Evolutionary conservation across 2,888 invertebrate genomes (phyloP).

Genomic region (Lampropteryx suffumata): DNA sequence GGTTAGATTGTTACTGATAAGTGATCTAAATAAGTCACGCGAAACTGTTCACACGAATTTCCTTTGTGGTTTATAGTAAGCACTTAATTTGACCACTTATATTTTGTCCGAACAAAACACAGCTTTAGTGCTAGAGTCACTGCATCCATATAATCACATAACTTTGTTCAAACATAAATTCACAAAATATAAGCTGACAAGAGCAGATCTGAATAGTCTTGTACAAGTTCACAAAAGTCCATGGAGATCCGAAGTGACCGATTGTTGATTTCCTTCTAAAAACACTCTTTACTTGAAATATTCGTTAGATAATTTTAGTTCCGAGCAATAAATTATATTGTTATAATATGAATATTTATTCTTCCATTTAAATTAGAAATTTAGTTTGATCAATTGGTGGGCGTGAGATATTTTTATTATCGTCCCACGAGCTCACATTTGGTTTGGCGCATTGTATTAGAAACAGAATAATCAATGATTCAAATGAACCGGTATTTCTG

Average conservation of each 20-base stretch:
- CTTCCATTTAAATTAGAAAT: no score
- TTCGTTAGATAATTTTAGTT: not conserved
- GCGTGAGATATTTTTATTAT: no score
- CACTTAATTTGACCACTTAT: not conserved
- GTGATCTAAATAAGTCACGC: slow-evolving; percentile 3
- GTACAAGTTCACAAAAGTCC: not conserved
- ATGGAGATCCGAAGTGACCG: not conserved
- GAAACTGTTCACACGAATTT: not conserved
- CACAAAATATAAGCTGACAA: not conserved
- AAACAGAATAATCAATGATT: no score
- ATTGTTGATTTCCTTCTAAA: not conserved
- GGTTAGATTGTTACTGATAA: slow-evolving; percentile 11
- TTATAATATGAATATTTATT: no score
- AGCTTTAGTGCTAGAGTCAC: slow-evolving; percentile 1
- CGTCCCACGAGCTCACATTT: no score
- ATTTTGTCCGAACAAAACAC: not conserved
- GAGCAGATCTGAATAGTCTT: not conserved
- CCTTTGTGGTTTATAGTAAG: slow-evolving; percentile 1
- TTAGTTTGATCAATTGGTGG: no score
- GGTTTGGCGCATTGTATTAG: no score
- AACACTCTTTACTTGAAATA: not conserved
- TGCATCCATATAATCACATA: slow-evolving; percentile 4
- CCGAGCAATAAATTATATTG: no score
- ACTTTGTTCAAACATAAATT: not conserved
- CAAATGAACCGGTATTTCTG: no score